Evolutionary conservation across 2,888 invertebrate species (phyloP), one percentile per base, ranked within the genome.

Genomic region (Pristionchus fissidentatus): DNA sequence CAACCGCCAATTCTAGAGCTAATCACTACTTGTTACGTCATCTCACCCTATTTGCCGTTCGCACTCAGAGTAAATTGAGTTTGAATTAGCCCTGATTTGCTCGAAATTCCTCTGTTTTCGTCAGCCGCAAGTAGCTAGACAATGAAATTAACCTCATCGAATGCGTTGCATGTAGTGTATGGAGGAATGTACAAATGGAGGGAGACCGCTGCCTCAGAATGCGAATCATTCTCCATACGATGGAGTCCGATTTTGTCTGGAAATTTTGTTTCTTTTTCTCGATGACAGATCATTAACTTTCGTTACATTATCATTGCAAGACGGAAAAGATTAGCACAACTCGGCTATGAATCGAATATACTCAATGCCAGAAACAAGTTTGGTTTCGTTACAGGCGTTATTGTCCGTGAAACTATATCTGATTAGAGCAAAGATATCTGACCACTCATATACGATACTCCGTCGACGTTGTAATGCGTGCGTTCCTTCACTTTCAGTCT

Each of bases 401-500:
- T 52, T 52, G 19, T n/a, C n/a, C 52, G n/a, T 52, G 3, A 22
- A n/a, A 52, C n/a, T 52, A 4, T 52, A 13, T n/a, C 8, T 22
- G n/a, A 22, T 52, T 52, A 22, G 29, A 26, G 26, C 13, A 26
- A 3, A 32, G 15, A n/a, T 3, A 3, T 62, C 32, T 77, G 22
- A 97, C 97, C 97, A 93, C 97, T 97, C 66, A 99, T 99, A 93
- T 99, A 99, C 91, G 96, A 95, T 43, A 97, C 96, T 85, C 95
- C 95, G 91, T 98, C 95, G 0, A 95, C 92, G 46, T 95, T 94
- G 87, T 96, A 93, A n/a, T 93, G 93, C 1, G 94, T 95, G 86
- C 95, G 94, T 0, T 95, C 95, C 22, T 94, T 95, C 92, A 95
- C 95, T 55, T 94, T 93, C 94, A 97, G 94, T 85, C 52, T 93